Conservation (phyloP, 1,140 invertebrate genomes). For the Aphelinus certus region DNA sequence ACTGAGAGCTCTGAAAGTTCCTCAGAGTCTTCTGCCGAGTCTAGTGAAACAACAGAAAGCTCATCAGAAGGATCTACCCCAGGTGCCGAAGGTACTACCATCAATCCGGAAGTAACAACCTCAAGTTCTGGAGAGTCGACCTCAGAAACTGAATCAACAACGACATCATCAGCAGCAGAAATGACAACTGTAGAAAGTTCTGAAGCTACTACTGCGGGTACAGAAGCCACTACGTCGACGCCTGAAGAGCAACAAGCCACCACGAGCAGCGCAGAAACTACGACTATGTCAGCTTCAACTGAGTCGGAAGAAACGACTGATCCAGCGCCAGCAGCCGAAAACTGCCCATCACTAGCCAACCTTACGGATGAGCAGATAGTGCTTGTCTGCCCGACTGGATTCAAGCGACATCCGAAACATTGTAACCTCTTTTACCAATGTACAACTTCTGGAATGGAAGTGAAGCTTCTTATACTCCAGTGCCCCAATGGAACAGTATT, state of each 20-base stretch:
- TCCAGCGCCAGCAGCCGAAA: conserved; percentile 4
- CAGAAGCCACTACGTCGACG: conserved; percentile 11
- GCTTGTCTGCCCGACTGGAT: conserved; percentile 82
- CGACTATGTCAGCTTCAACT: conserved; percentile 6
- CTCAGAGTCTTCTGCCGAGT: conserved; percentile 24
- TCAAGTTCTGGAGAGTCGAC: conserved; percentile 37
- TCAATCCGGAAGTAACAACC: conserved; percentile 40
- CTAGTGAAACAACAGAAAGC: conserved; percentile 46
- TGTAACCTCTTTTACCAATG: conserved; percentile 89
- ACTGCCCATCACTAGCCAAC: conserved; percentile 52
- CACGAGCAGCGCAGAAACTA: conserved; percentile 21
- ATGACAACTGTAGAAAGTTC: conserved; percentile 33
- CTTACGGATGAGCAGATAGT: conserved; percentile 73
- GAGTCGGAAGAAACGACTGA: conserved; percentile 38
- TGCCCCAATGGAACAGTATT: conserved; percentile 82
- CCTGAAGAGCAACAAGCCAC: conserved; percentile 31
- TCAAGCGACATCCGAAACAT: conserved; percentile 82
- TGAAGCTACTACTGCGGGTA: conserved; percentile 34
- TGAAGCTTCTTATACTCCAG: conserved; percentile 77
- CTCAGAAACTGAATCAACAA: conserved; percentile 45
- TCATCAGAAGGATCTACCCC: conserved; percentile 39
- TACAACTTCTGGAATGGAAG: conserved; percentile 72
- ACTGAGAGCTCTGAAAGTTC: conserved; percentile 25
- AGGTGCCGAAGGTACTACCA: conserved; percentile 36
- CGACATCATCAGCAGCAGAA: conserved; percentile 29